These are phyloP conservation scores for Argyrosomus regius DNA, from an alignment of 2,797 vertebrate genomes.

Conservation along the genomic window DNA sequence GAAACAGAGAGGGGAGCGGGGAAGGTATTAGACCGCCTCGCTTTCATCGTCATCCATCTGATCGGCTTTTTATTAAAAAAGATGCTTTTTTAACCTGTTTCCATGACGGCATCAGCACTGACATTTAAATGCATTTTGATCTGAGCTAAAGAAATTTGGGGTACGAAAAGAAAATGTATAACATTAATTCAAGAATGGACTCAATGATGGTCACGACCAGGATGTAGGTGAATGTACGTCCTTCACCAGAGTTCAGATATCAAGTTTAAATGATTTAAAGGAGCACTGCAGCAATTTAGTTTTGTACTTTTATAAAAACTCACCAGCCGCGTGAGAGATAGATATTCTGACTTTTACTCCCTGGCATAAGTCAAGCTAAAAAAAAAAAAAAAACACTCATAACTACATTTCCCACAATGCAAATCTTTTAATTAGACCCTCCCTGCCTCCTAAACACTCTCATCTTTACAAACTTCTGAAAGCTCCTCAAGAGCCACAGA, in stretches of 20 bases:
- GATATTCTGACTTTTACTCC: neutral
- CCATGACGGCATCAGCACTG: neutral
- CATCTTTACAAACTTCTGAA: neutral
- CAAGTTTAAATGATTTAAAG: neutral
- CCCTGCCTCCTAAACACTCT: neutral
- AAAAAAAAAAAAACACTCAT: neutral
- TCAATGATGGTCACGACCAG: neutral
- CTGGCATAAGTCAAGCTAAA: neutral
- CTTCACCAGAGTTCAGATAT: conserved; percentile 1
- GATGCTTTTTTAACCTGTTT: conserved; percentile 27
- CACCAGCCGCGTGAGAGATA: neutral
- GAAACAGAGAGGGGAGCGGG: conserved; percentile 64
- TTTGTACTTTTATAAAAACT: neutral
- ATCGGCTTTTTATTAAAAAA: conserved; percentile 47
- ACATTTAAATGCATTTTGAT: neutral
- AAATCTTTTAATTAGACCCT: neutral
- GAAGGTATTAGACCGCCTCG: conserved; percentile 32
- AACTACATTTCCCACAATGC: conserved; percentile 30
- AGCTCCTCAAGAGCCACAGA: too few relatives aligned
- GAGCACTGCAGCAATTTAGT: neutral
- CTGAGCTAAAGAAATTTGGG: conserved; percentile 31
- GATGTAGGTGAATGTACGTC: conserved; percentile 11
- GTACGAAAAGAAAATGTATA: conserved; percentile 5
- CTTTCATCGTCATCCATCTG: conserved; percentile 67
- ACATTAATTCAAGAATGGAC: conserved; percentile 10